phyloP scores from a whole-genome alignment of 2,888 invertebrate species.

The Anticlea derivata region DNA sequence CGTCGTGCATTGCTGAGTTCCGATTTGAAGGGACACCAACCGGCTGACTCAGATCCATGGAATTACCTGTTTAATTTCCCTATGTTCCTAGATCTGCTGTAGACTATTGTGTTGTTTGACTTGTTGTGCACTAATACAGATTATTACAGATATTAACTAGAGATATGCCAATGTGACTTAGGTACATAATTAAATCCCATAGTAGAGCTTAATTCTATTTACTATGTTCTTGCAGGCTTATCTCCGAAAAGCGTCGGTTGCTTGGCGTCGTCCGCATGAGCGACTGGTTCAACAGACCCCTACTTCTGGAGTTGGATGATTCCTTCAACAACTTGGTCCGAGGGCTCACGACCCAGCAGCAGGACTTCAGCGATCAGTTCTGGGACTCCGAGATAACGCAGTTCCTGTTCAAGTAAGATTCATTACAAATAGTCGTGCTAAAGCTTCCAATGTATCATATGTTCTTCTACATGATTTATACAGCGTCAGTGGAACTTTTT shows the following conservation, averaged over 20 bases:
- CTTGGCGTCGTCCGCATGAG: conserved; percentile 86
- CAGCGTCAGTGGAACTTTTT: too few relatives aligned
- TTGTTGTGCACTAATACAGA: too few relatives aligned
- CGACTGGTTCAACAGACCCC: conserved; percentile 88
- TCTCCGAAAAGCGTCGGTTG: conserved; percentile 82
- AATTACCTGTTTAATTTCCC: too few relatives aligned
- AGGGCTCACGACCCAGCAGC: conserved; percentile 90
- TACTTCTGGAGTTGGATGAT: conserved; percentile 85
- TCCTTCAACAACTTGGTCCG: conserved; percentile 89
- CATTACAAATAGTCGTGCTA: background rate
- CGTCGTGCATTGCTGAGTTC: too few relatives aligned
- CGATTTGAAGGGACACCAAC: too few relatives aligned
- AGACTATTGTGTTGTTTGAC: background rate
- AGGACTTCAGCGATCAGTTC: conserved; percentile 90
- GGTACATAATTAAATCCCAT: too few relatives aligned
- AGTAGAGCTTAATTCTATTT: background rate
- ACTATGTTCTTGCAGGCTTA: conserved; percentile 66
- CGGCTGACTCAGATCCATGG: too few relatives aligned
- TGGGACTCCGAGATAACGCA: conserved; percentile 89
- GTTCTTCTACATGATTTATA: too few relatives aligned
- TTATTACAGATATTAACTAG: too few relatives aligned
- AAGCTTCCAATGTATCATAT: too few relatives aligned
- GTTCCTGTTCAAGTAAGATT: conserved; percentile 69
- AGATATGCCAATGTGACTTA: too few relatives aligned
- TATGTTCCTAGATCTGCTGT: background rate